Evolutionary conservation across 2,888 invertebrate species (phyloP).

Genomic region (Drosophila limbata): DNA sequence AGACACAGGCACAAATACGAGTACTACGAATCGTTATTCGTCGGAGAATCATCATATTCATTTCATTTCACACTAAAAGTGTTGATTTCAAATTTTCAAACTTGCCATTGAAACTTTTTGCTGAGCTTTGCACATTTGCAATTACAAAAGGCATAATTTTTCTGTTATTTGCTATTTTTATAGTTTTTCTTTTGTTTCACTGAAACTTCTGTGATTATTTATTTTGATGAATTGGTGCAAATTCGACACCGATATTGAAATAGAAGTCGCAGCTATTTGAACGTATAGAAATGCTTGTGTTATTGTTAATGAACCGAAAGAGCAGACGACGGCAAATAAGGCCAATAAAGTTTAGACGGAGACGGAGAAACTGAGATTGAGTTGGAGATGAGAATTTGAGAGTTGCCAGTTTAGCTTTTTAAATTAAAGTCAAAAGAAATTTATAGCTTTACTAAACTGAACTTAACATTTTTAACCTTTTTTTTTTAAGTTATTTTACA

Average conservation of each 20-base stretch:
- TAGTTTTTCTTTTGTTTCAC: slow-evolving; percentile 18
- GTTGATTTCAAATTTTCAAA: slow-evolving; percentile 51
- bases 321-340: slow-evolving; percentile 60
- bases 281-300: slow-evolving; percentile 18
- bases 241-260: slow-evolving; percentile 37
- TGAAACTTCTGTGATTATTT: slow-evolving; percentile 12
- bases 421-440: not conserved
- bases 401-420: not conserved
- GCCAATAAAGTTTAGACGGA: slow-evolving; percentile 8
- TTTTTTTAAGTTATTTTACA: too few species aligned
- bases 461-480: too few species aligned
- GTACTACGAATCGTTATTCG: slow-evolving; percentile 18
- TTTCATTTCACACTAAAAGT: slow-evolving; percentile 63
- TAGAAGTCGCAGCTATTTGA: not conserved
- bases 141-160: slow-evolving; percentile 31
- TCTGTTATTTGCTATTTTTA: slow-evolving; percentile 2
- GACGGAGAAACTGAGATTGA: not conserved
- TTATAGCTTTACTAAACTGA: too few species aligned
- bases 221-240: slow-evolving; percentile 38
- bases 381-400: slow-evolving; percentile 5
- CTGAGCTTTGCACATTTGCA: slow-evolving; percentile 66
- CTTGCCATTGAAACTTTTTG: slow-evolving; percentile 50
- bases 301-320: slow-evolving; percentile 60
- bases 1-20: slow-evolving; percentile 27
- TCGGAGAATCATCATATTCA: slow-evolving; percentile 67